Percentiles rank a stretch among this genome's conserved stretches.
phyloP scores from a whole-genome alignment of 2,113 vertebrate genomes.

The Anolis sagrei region DNA sequence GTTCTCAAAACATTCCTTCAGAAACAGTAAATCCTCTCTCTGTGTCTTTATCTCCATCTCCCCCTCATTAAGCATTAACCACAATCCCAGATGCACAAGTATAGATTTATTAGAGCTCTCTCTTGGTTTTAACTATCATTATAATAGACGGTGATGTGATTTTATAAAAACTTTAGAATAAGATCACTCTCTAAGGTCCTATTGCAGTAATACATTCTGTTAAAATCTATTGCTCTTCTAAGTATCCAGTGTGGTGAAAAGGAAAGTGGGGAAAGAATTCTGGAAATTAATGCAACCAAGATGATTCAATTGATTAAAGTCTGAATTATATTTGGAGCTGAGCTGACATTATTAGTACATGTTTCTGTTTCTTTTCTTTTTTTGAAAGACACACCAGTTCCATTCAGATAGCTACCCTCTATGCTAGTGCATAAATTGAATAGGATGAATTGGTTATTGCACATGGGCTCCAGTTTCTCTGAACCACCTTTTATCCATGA shows the following conservation, averaged over 20 bases:
- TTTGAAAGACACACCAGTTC: neutral
- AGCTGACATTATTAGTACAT: neutral
- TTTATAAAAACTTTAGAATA: constrained; percentile 21
- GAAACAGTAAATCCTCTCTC: constrained; percentile 42
- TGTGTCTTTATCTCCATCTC: constrained; percentile 7
- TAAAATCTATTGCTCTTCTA: constrained; percentile 37
- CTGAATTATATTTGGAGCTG: neutral
- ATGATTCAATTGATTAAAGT: neutral
- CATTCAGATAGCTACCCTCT: neutral
- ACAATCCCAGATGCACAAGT: constrained; percentile 42
- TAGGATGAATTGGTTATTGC: too few relatives aligned
- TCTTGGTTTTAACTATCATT: constrained; percentile 35
- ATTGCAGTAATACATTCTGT: constrained; percentile 32
- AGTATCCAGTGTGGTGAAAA: constrained; percentile 31
- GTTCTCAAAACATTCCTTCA: constrained; percentile 44
- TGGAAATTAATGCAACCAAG: neutral
- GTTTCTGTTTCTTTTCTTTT: neutral
- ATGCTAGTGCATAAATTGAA: too few relatives aligned
- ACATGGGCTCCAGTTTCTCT: too few relatives aligned
- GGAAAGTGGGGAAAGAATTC: neutral
- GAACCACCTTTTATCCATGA: too few relatives aligned
- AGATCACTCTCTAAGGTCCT: constrained; percentile 37
- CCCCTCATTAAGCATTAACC: constrained; percentile 41
- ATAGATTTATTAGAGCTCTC: constrained; percentile 38
- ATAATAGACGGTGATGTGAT: constrained; percentile 25